Base-by-base conservation (phyloP, 2,888 invertebrate species). In the Eremobia ochroleuca region DNA sequence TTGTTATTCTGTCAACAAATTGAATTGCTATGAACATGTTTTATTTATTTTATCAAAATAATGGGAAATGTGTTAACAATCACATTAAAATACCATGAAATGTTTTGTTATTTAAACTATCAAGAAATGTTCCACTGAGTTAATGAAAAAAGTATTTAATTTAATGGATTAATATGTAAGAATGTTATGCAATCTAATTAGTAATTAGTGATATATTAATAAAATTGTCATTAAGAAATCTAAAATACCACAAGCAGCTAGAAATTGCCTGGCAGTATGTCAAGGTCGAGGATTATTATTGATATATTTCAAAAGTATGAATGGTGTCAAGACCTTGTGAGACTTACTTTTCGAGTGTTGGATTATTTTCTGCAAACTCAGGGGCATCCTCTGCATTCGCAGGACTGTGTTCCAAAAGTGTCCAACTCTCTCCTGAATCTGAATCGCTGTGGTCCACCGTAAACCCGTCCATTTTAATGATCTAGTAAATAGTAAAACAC, bases 381-480 rank as follows among this genome's bases (percentile, higher is more conserved):
- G 93, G 91, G 46, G 91, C 91, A 77, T 94, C 94, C 73, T 94
- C 93, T 4, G 88, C 92, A 72, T 91, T 91, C 2, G 90, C 77
- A 55, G 94, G 91, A 68, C 90, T 89, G 76, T 92, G 91, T 72
- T 97, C 96, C 70, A 97, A 90, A 81, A 97, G 88, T 66, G 96
- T 97, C 97, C 97, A 97, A 91, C 97, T 97, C 79, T 97, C 97
- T 64, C 96, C 96, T 46, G 97, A 97, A 90, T 97, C 97, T n/a
- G 97, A 97, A 90, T 97, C 97, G 87, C 96, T 97, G 85, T 95
- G 95, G 70, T 96, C 96, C 66, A 92, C 78, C 79, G 87, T 88
- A 77, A 92, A 90, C 81, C 92, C 94, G 91, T 97, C 97, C 96
- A 97, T 97, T 92, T 91, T 86, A 87, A 83, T 81, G 77, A 83